Conservation (phyloP, 1,140 invertebrate genomes). For the Penaeus indicus region DNA sequence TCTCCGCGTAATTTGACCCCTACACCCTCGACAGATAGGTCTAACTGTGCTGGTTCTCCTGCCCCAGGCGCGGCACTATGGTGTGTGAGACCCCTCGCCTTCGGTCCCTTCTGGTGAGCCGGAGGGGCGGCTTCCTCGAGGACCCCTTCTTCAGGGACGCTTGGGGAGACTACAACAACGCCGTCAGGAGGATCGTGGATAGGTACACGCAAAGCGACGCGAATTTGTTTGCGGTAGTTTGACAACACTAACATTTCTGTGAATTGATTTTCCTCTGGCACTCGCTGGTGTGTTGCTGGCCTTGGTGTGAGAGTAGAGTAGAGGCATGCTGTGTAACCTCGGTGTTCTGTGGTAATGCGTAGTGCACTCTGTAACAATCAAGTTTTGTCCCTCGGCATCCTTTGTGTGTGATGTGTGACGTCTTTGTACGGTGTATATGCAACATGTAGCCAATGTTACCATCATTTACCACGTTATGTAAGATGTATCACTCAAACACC, state of each 20-base stretch:
- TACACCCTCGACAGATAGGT: neutral
- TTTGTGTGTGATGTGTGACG: no score
- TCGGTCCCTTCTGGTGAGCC: conserved; percentile 57
- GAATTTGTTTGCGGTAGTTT: neutral
- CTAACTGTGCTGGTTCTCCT: neutral
- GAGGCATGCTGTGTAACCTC: no score
- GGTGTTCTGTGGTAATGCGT: no score
- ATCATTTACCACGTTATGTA: no score
- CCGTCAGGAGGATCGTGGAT: conserved; percentile 66
- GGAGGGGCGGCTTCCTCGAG: conserved; percentile 64
- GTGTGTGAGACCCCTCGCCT: conserved; percentile 60
- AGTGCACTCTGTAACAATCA: no score
- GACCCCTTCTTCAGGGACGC: conserved; percentile 66
- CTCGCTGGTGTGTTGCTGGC: neutral
- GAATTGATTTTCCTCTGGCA: neutral
- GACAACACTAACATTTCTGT: neutral
- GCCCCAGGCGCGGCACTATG: conserved; percentile 38
- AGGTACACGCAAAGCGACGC: conserved; percentile 48
- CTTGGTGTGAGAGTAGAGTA: no score
- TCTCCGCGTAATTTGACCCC: neutral
- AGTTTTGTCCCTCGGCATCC: no score
- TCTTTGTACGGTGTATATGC: no score
- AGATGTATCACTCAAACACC: no score
- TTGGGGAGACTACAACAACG: conserved; percentile 65
- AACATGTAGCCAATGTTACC: no score